These are phyloP conservation scores for Microcebus jonahi DNA, from an alignment of 2,113 vertebrate species.

Conservation along the genomic window DNA sequence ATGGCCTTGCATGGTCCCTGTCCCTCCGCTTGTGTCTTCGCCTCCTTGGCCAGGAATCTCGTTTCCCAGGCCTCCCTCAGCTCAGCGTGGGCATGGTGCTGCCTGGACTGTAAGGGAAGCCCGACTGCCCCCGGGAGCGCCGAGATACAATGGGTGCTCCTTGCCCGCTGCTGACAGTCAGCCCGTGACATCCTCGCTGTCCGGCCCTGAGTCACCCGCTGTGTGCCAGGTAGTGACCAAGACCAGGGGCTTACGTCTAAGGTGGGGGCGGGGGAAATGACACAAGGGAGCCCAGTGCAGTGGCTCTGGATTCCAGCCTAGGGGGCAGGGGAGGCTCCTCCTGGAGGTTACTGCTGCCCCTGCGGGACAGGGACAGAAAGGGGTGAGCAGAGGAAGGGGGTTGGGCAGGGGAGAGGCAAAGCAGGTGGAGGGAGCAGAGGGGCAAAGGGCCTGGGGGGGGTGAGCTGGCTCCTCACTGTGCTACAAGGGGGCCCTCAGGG, in stretches of 20 bases:
- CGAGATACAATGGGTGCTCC: neutral
- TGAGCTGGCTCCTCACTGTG: neutral
- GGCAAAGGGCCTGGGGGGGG: neutral
- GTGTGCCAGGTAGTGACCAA: neutral
- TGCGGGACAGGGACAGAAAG: too few relatives aligned
- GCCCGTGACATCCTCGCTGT: neutral
- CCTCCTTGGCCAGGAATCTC: neutral
- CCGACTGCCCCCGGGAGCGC: neutral
- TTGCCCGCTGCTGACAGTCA: neutral
- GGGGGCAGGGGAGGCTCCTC: neutral
- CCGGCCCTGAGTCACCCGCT: neutral
- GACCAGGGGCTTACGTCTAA: neutral
- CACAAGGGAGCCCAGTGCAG: neutral
- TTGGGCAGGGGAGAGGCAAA: neutral
- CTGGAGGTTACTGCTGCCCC: neutral
- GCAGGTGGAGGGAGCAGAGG: neutral
- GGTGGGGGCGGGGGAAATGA: neutral
- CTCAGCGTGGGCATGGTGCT: neutral
- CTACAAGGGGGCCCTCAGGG: neutral
- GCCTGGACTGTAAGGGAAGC: neutral
- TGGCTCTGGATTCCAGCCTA: neutral
- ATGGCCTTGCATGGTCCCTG: neutral
- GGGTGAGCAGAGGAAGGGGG: neutral
- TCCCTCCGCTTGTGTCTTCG: neutral
- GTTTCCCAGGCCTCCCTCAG: neutral